Conservation (phyloP, 2,797 vertebrate species). For the Hydrolagus colliei region DNA sequence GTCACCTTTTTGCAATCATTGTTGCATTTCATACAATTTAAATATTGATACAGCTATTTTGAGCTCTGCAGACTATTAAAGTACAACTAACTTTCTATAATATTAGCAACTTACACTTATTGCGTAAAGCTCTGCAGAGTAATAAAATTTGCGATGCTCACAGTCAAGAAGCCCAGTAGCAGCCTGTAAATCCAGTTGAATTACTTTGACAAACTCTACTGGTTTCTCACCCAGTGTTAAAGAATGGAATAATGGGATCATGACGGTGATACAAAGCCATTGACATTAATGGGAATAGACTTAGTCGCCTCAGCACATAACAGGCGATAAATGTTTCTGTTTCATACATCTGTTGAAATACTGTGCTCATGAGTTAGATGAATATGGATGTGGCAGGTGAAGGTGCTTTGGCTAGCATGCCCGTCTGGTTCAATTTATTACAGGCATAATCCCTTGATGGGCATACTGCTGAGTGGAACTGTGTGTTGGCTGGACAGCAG, state of each 20-base stretch:
- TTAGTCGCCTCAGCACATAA: not conserved
- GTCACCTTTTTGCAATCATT: not conserved
- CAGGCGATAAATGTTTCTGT: slow-evolving; percentile 1
- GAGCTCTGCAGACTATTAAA: not conserved
- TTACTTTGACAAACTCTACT: not conserved
- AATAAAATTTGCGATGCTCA: not conserved
- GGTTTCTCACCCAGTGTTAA: not conserved
- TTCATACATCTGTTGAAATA: slow-evolving; percentile 10
- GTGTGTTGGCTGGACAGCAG: not conserved
- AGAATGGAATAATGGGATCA: not conserved
- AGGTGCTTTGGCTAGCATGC: not conserved
- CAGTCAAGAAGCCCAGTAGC: not conserved
- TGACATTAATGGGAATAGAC: not conserved
- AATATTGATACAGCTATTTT: not conserved
- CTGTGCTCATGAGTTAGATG: not conserved
- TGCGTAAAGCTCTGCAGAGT: not conserved
- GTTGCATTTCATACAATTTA: not conserved
- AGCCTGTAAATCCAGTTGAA: not conserved
- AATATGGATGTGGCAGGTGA: slow-evolving; percentile 3
- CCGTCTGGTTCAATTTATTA: slow-evolving; percentile 8
- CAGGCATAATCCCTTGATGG: not conserved
- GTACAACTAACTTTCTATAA: not conserved
- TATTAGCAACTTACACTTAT: not conserved
- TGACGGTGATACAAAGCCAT: not conserved
- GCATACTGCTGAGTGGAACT: not conserved